Evolutionary conservation across 1,140 invertebrate genomes (phyloP).

Genomic region (Mizuhopecten yessoensis): DNA sequence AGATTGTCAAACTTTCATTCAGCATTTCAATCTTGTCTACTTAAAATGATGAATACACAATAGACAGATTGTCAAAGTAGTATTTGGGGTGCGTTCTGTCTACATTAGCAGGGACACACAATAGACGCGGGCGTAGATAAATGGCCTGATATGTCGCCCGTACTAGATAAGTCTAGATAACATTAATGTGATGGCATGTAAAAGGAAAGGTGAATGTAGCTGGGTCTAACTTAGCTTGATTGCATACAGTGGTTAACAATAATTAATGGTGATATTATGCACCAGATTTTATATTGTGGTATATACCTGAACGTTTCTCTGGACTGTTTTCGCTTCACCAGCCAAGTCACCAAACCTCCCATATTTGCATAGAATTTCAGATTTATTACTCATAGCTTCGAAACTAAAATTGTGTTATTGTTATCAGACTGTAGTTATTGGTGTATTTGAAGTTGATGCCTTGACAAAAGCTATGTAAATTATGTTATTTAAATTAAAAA

Average conservation of each 20-base stretch:
- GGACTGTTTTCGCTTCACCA: not conserved
- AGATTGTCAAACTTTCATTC: constrained; percentile 27
- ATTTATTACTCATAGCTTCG: not conserved
- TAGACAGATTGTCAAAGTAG: not conserved
- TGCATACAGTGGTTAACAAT: not conserved
- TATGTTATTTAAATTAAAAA: too few relatives aligned
- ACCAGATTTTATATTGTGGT: not conserved
- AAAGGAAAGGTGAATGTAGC: too few relatives aligned
- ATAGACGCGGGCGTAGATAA: not conserved
- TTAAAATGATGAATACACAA: constrained; percentile 10
- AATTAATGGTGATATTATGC: constrained; percentile 13
- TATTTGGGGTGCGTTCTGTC: not conserved
- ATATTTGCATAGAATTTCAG: not conserved
- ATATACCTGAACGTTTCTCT: not conserved
- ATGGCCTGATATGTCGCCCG: not conserved
- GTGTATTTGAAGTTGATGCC: too few relatives aligned
- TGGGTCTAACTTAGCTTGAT: too few relatives aligned
- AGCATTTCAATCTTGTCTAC: not conserved
- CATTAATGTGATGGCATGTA: not conserved
- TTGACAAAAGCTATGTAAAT: too few relatives aligned
- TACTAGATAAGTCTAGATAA: not conserved
- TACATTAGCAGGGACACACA: not conserved
- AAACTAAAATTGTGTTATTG: too few relatives aligned
- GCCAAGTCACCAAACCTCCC: not conserved
- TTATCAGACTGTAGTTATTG: too few relatives aligned